These are phyloP conservation scores for Collichthys lucidus DNA, from an alignment of 2,113 vertebrate genomes.

Conservation along the genomic window DNA sequence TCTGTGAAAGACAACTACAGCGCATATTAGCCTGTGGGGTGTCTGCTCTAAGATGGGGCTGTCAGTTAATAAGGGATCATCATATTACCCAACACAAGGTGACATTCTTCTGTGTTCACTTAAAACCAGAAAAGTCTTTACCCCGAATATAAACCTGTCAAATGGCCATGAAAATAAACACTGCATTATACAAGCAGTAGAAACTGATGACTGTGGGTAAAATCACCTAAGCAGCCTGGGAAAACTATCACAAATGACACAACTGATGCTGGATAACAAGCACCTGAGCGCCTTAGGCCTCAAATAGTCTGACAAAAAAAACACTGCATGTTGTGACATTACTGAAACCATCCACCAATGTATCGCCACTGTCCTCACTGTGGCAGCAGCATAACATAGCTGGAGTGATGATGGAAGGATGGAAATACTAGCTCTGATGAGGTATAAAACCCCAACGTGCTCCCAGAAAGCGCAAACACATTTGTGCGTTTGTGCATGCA, in stretches of 20 bases:
- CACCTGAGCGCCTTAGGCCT: constrained; percentile 23
- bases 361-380: constrained; percentile 8
- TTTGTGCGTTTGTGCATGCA: constrained; percentile 44
- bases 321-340: constrained; percentile 50
- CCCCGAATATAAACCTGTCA: constrained; percentile 31
- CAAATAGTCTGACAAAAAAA: constrained; percentile 41
- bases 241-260: constrained; percentile 44
- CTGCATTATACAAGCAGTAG: constrained; percentile 8
- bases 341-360: constrained; percentile 27
- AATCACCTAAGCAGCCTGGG: constrained; percentile 36
- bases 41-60: constrained; percentile 13
- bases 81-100: constrained; percentile 28
- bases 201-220: constrained; percentile 35
- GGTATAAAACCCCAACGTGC: constrained; percentile 13
- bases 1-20: background rate
- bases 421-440: constrained; percentile 33
- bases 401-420: constrained; percentile 27
- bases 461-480: constrained; percentile 41
- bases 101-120: constrained; percentile 32
- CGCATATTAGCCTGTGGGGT: constrained; percentile 4
- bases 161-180: constrained; percentile 26
- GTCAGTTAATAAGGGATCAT: constrained; percentile 34
- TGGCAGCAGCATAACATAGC: constrained; percentile 11
- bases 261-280: constrained; percentile 49
- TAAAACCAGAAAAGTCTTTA: constrained; percentile 18